A percentile compares a stretch with the other conserved stretches of the same genome.
phyloP scores from a whole-genome alignment of 2,888 invertebrate species.

The Philhelius pedissequus region DNA sequence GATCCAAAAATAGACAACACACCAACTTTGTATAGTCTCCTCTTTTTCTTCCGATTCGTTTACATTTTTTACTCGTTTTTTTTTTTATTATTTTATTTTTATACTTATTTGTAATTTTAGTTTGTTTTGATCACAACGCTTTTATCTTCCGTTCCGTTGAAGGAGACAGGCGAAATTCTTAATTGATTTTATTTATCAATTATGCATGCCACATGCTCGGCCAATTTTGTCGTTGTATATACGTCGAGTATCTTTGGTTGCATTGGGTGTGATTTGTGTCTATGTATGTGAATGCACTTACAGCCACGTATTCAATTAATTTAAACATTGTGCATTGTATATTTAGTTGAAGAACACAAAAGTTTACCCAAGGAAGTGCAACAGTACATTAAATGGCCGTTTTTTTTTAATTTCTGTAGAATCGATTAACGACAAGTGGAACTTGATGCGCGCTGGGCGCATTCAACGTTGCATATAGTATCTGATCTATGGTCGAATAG shows the following conservation, averaged over 20 bases:
- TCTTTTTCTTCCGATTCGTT: conserved; percentile 59
- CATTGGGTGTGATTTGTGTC: not conserved
- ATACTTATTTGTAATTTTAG: not conserved
- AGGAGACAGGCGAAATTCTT: conserved; percentile 22
- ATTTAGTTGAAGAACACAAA: not conserved
- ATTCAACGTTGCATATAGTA: too few species aligned
- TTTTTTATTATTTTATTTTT: not conserved
- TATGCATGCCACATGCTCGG: conserved; percentile 66
- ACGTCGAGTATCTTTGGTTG: not conserved
- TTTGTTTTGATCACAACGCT: conserved; percentile 25
- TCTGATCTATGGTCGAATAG: not conserved
- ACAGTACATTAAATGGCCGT: not conserved
- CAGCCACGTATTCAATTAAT: not conserved
- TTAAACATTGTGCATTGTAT: conserved; percentile 12
- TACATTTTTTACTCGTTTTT: not conserved
- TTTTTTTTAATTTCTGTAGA: not conserved
- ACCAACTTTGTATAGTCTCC: conserved; percentile 36
- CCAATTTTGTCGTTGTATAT: conserved; percentile 3
- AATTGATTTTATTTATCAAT: conserved; percentile 67
- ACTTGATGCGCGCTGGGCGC: not conserved
- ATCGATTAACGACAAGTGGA: not conserved
- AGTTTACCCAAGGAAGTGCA: not conserved
- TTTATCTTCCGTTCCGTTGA: conserved; percentile 56
- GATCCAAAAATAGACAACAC: conserved; percentile 40
- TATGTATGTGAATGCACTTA: not conserved